Evolutionary conservation across 1,140 invertebrate genomes (phyloP).

Genomic region (Macrotrachela quadricornifera): DNA sequence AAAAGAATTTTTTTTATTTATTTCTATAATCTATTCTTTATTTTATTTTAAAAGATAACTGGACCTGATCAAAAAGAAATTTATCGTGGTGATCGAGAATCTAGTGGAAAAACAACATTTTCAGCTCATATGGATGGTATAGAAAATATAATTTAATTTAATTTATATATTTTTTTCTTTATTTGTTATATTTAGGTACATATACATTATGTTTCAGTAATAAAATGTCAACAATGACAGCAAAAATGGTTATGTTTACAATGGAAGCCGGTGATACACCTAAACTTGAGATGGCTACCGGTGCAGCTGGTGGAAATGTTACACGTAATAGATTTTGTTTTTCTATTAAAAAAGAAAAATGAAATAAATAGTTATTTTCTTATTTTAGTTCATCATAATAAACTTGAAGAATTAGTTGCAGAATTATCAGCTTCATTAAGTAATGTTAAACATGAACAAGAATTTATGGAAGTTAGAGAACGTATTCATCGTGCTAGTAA

Average conservation of each 20-base stretch:
- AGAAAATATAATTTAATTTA: too few species aligned
- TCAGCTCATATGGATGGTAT: conserved; percentile 66
- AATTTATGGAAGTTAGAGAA: conserved; percentile 95
- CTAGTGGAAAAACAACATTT: conserved; percentile 94
- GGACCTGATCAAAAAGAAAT: conserved; percentile 74
- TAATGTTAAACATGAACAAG: conserved; percentile 90
- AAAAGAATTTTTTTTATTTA: too few species aligned
- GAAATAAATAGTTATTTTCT: too few species aligned
- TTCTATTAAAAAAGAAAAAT: too few species aligned
- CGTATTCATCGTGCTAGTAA: conserved; percentile 68
- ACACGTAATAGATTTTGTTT: too few species aligned
- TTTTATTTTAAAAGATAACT: too few species aligned
- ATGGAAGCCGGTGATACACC: conserved; percentile 67
- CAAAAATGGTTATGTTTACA: conserved; percentile 92
- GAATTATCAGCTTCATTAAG: conserved; percentile 68
- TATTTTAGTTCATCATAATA: conserved; percentile 43
- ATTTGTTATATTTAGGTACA: too few species aligned
- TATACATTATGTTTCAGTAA: conserved; percentile 98
- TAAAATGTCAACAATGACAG: conserved; percentile 95
- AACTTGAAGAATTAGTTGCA: conserved; percentile 87
- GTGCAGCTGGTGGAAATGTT: conserved; percentile 20
- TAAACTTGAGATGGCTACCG: conserved; percentile 17
- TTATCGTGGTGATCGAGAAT: conserved; percentile 72
- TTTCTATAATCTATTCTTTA: too few species aligned
- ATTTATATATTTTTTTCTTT: too few species aligned